These are phyloP conservation scores for Hyalella azteca DNA, from an alignment of 2,888 invertebrate genomes.

Conservation along the genomic window DNA sequence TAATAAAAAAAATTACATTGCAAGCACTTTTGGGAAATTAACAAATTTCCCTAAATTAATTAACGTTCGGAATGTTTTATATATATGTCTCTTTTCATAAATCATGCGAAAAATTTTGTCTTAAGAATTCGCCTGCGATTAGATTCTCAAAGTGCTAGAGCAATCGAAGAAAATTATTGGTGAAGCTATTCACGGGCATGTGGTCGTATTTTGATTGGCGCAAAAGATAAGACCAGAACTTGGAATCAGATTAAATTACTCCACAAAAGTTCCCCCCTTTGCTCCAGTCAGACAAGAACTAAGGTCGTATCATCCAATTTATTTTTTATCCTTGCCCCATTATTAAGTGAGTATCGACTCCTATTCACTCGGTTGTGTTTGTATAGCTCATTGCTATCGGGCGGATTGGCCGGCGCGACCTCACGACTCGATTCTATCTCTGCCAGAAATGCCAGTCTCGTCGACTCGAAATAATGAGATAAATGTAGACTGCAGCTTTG, in stretches of 20 bases:
- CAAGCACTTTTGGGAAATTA: no score
- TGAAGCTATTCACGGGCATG: no score
- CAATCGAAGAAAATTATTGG: no score
- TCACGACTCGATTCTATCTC: conserved; percentile 37
- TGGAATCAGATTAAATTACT: conserved; percentile 28
- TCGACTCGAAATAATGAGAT: conserved; percentile 36
- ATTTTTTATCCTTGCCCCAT: not conserved
- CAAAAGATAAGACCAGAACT: not conserved
- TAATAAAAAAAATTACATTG: no score
- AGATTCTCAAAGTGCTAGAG: no score
- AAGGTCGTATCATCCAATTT: conserved; percentile 19
- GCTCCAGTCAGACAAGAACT: conserved; percentile 8
- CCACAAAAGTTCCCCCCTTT: not conserved
- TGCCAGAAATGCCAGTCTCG: conserved; percentile 15
- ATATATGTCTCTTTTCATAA: no score
- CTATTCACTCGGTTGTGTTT: conserved; percentile 28
- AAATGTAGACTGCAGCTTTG: conserved; percentile 31
- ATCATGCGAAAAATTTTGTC: no score
- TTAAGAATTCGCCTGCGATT: no score
- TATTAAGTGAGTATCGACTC: conserved; percentile 32
- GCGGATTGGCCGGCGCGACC: conserved; percentile 24
- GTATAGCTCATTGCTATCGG: conserved; percentile 37
- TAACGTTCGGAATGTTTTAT: no score
- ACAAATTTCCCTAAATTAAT: no score
- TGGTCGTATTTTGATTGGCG: conserved; percentile 10